Evolutionary conservation across 2,888 invertebrate species (phyloP).

Genomic region (Mylabris sibirica): DNA sequence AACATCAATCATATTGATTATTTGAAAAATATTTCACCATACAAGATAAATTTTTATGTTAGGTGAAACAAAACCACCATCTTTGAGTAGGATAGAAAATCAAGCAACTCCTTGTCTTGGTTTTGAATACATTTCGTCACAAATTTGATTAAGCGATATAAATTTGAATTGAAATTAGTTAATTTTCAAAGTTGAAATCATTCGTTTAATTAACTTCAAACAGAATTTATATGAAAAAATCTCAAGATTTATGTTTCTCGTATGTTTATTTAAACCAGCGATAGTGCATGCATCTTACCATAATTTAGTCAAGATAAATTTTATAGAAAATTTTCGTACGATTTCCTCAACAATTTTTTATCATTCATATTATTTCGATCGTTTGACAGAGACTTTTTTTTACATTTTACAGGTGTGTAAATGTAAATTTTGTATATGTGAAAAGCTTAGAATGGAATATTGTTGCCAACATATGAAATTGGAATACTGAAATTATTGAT

Average conservation of each 20-base stretch:
- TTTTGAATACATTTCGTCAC: too few species aligned
- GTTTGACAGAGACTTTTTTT: neutral
- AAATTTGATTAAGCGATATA: neutral
- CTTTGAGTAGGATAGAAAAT: too few species aligned
- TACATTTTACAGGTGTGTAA: neutral
- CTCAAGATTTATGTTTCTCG: too few species aligned
- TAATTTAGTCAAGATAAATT: slow-evolving; percentile 3
- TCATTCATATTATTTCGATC: slow-evolving; percentile 5
- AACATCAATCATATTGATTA: too few species aligned
- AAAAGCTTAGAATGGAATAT: neutral
- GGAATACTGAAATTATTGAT: slow-evolving; percentile 16
- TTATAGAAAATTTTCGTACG: neutral
- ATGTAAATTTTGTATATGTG: slow-evolving; percentile 1
- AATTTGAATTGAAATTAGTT: slow-evolving; percentile 9
- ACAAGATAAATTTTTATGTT: too few species aligned
- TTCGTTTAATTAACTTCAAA: neutral
- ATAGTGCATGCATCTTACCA: neutral
- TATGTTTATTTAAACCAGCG: too few species aligned
- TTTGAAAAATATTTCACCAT: too few species aligned
- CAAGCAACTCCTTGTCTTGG: too few species aligned
- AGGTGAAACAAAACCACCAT: too few species aligned
- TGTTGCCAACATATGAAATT: slow-evolving; percentile 21
- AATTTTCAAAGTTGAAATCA: slow-evolving; percentile 5
- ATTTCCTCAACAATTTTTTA: neutral
- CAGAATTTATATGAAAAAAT: slow-evolving; percentile 2